Conservation (phyloP, 2,888 invertebrate genomes). For the Campopleginae sp. region DNA sequence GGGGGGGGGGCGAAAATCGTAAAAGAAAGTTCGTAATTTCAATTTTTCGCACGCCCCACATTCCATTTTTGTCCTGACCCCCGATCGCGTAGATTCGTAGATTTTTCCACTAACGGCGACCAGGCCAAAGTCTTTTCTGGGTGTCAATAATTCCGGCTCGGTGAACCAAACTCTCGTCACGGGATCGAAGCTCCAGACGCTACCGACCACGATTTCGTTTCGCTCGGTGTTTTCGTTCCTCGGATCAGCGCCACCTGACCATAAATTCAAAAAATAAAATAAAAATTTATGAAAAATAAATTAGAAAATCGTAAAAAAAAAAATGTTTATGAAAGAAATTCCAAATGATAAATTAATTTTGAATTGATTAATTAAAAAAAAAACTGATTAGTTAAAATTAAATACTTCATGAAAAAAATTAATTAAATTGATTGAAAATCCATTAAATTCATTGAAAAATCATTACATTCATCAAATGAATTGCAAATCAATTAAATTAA, state of each 20-base stretch:
- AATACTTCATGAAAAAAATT: no score
- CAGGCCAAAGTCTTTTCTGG: slow-evolving; percentile 89
- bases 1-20: no score
- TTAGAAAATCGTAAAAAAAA: not conserved
- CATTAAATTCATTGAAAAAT: no score
- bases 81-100: slow-evolving; percentile 90
- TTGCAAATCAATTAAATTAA: no score
- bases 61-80: slow-evolving; percentile 88
- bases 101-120: slow-evolving; percentile 88
- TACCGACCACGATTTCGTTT: slow-evolving; percentile 86
- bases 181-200: slow-evolving; percentile 90
- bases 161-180: slow-evolving; percentile 87
- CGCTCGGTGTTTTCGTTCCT: slow-evolving; percentile 86
- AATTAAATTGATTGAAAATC: no score
- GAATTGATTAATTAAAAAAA: no score
- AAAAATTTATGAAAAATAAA: not conserved
- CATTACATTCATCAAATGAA: no score
- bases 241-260: slow-evolving; percentile 88
- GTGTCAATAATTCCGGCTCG: slow-evolving; percentile 86
- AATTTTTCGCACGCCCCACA: slow-evolving; percentile 76
- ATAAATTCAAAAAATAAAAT: not conserved
- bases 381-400: no score
- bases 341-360: no score
- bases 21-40: not conserved
- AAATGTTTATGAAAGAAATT: not conserved